phyloP scores from a whole-genome alignment of 2,888 invertebrate species.

The Epirrhoe alternata region DNA sequence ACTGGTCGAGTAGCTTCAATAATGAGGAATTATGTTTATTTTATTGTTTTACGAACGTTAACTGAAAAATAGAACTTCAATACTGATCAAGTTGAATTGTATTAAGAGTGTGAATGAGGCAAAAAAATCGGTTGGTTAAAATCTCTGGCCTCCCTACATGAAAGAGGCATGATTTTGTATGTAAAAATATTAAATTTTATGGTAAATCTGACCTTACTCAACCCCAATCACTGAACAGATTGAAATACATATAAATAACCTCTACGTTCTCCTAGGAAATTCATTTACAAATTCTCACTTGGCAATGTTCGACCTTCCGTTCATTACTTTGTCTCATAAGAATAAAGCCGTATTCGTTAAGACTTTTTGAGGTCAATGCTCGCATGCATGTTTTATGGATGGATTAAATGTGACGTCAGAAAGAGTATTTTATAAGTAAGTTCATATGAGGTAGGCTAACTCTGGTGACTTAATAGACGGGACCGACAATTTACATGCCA shows the following conservation, averaged over 20 bases:
- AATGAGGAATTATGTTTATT: too few relatives aligned
- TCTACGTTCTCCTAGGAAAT: not conserved
- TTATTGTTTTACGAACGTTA: too few relatives aligned
- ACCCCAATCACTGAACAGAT: not conserved
- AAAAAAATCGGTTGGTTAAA: too few relatives aligned
- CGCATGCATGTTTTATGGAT: not conserved
- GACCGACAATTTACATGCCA: too few relatives aligned
- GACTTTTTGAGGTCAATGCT: not conserved
- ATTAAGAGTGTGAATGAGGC: too few relatives aligned
- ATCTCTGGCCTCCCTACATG: too few relatives aligned
- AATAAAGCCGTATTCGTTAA: slow-evolving; percentile 1
- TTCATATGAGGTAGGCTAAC: too few relatives aligned
- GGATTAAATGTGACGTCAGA: not conserved
- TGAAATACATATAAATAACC: not conserved
- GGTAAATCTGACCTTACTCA: not conserved
- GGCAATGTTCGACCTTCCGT: not conserved
- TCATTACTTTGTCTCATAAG: not conserved
- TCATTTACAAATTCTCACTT: not conserved
- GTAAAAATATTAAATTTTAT: not conserved
- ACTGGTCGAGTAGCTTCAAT: too few relatives aligned
- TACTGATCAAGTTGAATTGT: not conserved
- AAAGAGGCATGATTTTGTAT: too few relatives aligned
- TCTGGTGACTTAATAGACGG: too few relatives aligned
- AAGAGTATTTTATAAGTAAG: not conserved
- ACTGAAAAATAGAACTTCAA: not conserved